Evolutionary conservation across 1,140 invertebrate species (phyloP).

Genomic region (Macrobrachium rosenbergii): DNA sequence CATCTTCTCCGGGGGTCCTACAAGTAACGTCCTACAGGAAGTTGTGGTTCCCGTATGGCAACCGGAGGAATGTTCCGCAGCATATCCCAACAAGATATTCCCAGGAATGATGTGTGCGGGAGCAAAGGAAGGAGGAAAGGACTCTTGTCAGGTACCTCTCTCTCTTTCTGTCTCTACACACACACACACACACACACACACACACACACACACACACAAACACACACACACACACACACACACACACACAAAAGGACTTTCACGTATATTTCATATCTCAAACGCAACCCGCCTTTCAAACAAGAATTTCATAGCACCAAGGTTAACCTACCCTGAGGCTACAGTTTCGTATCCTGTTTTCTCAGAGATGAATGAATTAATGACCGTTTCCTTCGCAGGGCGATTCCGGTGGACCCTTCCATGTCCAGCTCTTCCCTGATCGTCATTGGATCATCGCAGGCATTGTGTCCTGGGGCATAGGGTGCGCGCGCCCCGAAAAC

Average conservation of each 20-base stretch:
- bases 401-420: slow-evolving; percentile 63
- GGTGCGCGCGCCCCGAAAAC: slow-evolving; percentile 76
- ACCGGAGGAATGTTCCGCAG: slow-evolving; percentile 72
- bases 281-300: too few relatives aligned
- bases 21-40: slow-evolving; percentile 75
- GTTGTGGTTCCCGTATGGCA: slow-evolving; percentile 75
- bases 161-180: too few relatives aligned
- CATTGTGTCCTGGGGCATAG: slow-evolving; percentile 74
- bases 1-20: slow-evolving; percentile 73
- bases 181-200: neutral
- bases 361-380: neutral
- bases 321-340: too few relatives aligned
- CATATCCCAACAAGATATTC: slow-evolving; percentile 68
- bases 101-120: slow-evolving; percentile 79
- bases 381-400: slow-evolving; percentile 38
- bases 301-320: neutral
- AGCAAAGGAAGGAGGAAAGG: slow-evolving; percentile 72
- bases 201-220: too few relatives aligned
- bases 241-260: too few relatives aligned
- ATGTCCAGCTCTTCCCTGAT: slow-evolving; percentile 32
- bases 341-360: neutral
- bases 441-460: slow-evolving; percentile 56
- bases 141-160: slow-evolving; percentile 76
- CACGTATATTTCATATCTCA: too few relatives aligned
- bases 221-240: neutral